Evolutionary conservation across 1,140 invertebrate species (phyloP), one percentile per base, ranked within the genome.

Genomic region (Lucilia cuprina): DNA sequence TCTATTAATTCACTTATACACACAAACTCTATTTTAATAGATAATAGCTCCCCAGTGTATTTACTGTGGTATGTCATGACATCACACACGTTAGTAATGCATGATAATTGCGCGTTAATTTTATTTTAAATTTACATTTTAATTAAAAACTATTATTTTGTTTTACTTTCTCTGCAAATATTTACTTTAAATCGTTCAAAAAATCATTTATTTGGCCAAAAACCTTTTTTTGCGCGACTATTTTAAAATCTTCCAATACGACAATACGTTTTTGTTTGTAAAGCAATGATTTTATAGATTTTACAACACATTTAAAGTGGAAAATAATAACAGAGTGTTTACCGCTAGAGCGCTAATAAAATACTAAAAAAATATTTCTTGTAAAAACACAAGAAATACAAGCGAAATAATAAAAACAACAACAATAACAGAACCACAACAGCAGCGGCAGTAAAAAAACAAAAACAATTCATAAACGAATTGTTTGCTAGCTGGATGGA

Each of bases 281-380:
- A 14, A 12, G 12, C 3, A 55, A n/a, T 14, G 50, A 55, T 55
- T 55, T 55, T 55, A 55, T 55, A 5, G 50, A 55, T 55, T 55
- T 55, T 55, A 55, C 50, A 55, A 55, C 50, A 55, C 17, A 55
- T 55, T 55, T 55, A 55, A 55, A 55, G 12, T 55, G 17, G 12
- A 41, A 41, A 8, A 41, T 41, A 55, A 55, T 49, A 50, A 70
- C 65, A 12, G n/a, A 80, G 77, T 80, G 77, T 49, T 80, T 80
- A 25, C 77, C 77, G 77, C 41, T 80, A 80, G 41, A 50, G 77
- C 21, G 77, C 77, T 49, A 80, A 80, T 80, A 80, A 80, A 80
- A 21, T 80, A 80, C 77, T 80, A 80, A 80, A 80, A 78, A 70
- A 70, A 70, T 10, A 70, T 65, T 70, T 70, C 65, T 70, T 70